phyloP scores from a whole-genome alignment of 1,140 invertebrate species.

The Caenorhabditis latens region DNA sequence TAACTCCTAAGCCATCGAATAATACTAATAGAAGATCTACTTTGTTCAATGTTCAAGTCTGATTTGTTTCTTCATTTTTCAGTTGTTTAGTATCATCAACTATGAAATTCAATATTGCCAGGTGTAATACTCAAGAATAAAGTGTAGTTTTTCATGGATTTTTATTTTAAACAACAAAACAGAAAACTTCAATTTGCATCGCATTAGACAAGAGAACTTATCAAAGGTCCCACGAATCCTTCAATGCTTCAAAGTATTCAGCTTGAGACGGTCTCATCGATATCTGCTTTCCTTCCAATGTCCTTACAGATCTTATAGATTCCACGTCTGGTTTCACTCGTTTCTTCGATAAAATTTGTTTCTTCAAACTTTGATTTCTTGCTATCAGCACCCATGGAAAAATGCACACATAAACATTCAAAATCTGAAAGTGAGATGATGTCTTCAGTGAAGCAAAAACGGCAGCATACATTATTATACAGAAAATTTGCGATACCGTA shows the following conservation, averaged over 20 bases:
- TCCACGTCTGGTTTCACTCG: not conserved
- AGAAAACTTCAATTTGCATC: too few species aligned
- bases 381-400: constrained; percentile 25
- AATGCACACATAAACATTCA: constrained; percentile 14
- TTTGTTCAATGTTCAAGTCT: not conserved
- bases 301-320: not conserved
- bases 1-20: not conserved
- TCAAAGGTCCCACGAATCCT: constrained; percentile 12
- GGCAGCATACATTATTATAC: constrained; percentile 5
- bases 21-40: not conserved
- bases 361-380: constrained; percentile 1
- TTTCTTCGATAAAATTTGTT: constrained; percentile 19
- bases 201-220: too few species aligned
- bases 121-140: too few species aligned
- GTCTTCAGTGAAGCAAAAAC: not conserved
- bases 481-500: constrained; percentile 24
- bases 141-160: not conserved
- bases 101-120: too few species aligned
- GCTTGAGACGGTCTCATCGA: constrained; percentile 19
- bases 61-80: not conserved
- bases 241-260: constrained; percentile 34
- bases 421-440: not conserved
- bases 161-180: not conserved
- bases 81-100: too few species aligned
- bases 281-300: constrained; percentile 20